Evolutionary conservation across 2,113 vertebrate species (phyloP).

Genomic region (Sander lucioperca): DNA sequence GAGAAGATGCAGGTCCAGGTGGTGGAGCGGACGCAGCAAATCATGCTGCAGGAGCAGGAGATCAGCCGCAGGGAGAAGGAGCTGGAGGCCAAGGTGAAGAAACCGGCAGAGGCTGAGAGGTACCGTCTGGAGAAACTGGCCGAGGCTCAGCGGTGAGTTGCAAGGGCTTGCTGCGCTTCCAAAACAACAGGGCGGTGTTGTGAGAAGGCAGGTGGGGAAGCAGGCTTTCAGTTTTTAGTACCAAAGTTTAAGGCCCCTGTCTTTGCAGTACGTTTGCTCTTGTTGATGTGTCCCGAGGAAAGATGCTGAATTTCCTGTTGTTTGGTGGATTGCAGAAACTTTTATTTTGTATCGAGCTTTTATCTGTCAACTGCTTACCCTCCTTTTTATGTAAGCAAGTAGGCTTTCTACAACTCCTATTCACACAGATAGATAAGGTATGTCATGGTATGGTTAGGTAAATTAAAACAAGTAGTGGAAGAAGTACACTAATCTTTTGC

Average conservation of each 20-base stretch:
- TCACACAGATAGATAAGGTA: background rate
- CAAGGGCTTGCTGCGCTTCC: background rate
- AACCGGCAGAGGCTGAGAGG: conserved; percentile 90
- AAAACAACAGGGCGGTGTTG: background rate
- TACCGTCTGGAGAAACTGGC: conserved; percentile 90
- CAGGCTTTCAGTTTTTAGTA: background rate
- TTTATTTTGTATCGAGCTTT: background rate
- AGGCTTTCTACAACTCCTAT: background rate
- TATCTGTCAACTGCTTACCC: background rate
- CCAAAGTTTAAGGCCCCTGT: too few relatives aligned
- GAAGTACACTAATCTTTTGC: too few relatives aligned
- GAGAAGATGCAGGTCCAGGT: conserved; percentile 92
- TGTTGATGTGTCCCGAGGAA: background rate
- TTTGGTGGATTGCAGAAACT: background rate
- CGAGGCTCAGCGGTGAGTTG: conserved; percentile 87
- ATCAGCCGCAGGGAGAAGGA: conserved; percentile 90
- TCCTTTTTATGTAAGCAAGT: background rate
- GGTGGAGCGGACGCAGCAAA: conserved; percentile 91
- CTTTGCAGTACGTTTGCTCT: background rate
- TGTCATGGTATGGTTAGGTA: background rate
- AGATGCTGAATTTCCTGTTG: background rate
- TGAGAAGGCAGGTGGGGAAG: background rate
- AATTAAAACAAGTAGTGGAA: background rate
- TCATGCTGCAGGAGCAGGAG: conserved; percentile 92
- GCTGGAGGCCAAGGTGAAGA: conserved; percentile 91